Evolutionary conservation across 2,888 invertebrate genomes (phyloP).

Genomic region (Eupithecia vulgata): DNA sequence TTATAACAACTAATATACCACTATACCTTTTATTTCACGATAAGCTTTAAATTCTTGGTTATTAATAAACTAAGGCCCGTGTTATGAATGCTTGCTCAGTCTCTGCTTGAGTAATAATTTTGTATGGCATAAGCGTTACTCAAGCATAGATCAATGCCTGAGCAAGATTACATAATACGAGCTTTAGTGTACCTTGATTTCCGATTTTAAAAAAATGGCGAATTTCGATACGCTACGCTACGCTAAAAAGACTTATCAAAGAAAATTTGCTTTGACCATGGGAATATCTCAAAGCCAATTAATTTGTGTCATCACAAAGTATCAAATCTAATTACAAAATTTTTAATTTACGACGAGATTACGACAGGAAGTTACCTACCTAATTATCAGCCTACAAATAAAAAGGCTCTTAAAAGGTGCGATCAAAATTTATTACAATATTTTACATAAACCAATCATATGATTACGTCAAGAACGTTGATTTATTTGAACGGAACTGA

Average conservation of each 20-base stretch:
- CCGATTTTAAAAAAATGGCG: background rate
- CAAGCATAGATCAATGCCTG: no score
- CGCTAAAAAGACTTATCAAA: no score
- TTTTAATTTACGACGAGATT: constrained; percentile 20
- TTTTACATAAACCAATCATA: constrained; percentile 31
- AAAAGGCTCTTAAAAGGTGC: constrained; percentile 21
- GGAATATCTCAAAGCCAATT: background rate
- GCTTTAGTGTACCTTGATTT: background rate
- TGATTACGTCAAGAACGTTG: constrained; percentile 19
- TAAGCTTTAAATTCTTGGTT: no score
- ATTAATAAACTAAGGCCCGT: no score
- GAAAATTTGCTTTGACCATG: background rate
- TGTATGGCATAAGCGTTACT: no score
- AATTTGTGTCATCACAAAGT: background rate
- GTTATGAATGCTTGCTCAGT: no score
- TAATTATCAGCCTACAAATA: constrained; percentile 29
- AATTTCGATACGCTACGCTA: background rate
- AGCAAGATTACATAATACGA: no score
- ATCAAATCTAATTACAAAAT: constrained; percentile 18
- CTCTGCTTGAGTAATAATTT: no score
- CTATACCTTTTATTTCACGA: no score
- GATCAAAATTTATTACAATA: constrained; percentile 32
- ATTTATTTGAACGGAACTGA: constrained; percentile 34
- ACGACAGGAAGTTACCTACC: constrained; percentile 1
- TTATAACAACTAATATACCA: no score